Base-by-base conservation (phyloP, 2,797 vertebrate species). In the Molossus alvarezi region DNA sequence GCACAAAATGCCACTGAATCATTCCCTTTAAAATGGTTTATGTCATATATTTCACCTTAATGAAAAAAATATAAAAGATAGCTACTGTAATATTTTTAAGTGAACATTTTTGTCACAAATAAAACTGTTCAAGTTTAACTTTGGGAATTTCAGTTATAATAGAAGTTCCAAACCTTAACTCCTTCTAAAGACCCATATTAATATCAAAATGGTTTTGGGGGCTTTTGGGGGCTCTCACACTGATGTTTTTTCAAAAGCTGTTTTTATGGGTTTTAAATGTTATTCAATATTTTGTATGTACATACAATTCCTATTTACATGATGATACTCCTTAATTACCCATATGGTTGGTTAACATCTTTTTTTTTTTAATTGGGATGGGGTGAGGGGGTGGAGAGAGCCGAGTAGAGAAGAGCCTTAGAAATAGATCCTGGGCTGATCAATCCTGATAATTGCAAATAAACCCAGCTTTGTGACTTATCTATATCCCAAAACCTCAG, bases 11-110 rank as follows among this genome's bases (percentile, higher is more conserved):
- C 21, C 81, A 92, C 17, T 90, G 77, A 87, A 87, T 41, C 81
- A 80, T 62, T 91, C 58, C 41, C 41, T 95, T 95, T 58, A 91
- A 92, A 85, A 96, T 64, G 29, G 77, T 58, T 96, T 76, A 79
- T 58, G 65, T 88, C 45, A 25, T 75, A 10, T 77, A 82, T 67
- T 72, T 85, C 90, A 76, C 27, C 29, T 73, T 83, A 83, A 64
- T 57, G 6, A 27, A 33, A 23, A 7, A 75, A 29, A 51, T 13
- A 67, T 33, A 69, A 92, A 84, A 87, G 64, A 41, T 3, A 69
- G 60, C 41, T 58, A 55, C 57, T 65, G 57, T 17, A 90, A 33
- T 80, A 90, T 92, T 96, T 92, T 95, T 71, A 92, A 93, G 29
- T 37, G 25, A 14, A 53, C n/a, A 77, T 96, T 96, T 69, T 89